These are phyloP conservation scores for Centropristis striata DNA, from an alignment of 2,113 vertebrate genomes.

Conservation along the genomic window DNA sequence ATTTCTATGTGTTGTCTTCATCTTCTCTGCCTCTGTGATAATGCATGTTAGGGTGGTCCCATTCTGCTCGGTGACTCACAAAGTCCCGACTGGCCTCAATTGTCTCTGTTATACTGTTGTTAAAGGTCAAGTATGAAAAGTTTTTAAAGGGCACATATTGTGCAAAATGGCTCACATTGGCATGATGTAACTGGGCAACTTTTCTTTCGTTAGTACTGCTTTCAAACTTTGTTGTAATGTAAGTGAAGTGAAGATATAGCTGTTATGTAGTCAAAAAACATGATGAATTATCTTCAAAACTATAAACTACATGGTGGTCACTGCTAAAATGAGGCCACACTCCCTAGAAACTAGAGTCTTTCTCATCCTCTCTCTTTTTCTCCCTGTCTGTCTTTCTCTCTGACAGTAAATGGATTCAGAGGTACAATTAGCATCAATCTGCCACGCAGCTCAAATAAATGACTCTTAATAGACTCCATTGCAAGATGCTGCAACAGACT, in stretches of 20 bases:
- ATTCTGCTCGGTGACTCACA: slow-evolving; percentile 22
- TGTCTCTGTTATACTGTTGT: slow-evolving; percentile 34
- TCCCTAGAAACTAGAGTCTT: background rate
- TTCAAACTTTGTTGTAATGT: background rate
- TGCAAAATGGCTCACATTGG: slow-evolving; percentile 14
- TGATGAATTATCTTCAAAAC: background rate
- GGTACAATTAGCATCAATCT: slow-evolving; percentile 72
- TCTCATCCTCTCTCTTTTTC: background rate
- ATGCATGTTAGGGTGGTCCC: background rate
- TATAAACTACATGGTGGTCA: background rate
- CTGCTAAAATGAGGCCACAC: background rate
- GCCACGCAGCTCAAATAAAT: slow-evolving; percentile 65
- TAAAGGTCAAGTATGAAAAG: slow-evolving; percentile 53
- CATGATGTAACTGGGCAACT: background rate
- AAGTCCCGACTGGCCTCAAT: slow-evolving; percentile 6
- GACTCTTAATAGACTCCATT: slow-evolving; percentile 68
- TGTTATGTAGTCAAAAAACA: background rate
- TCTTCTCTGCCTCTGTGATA: background rate
- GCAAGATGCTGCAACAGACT: slow-evolving; percentile 57
- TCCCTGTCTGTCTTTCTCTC: slow-evolving; percentile 28
- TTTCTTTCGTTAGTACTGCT: background rate
- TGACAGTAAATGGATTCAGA: slow-evolving; percentile 65
- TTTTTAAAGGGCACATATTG: slow-evolving; percentile 56
- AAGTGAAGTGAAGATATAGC: background rate
- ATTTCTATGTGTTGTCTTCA: background rate